phyloP scores from a whole-genome alignment of 2,797 vertebrate species.

The Anguilla anguilla region DNA sequence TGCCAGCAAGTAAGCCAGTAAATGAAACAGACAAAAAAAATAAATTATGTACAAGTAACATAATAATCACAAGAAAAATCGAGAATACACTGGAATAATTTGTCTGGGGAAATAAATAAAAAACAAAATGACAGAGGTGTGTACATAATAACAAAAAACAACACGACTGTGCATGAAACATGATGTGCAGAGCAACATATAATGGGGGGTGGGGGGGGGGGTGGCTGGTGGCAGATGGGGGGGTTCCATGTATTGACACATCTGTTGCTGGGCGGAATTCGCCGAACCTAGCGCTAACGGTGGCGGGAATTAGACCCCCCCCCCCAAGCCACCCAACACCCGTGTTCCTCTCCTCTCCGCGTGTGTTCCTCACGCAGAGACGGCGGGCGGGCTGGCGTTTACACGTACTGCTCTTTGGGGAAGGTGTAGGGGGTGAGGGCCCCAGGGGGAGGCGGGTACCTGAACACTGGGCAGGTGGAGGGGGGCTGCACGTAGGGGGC shows the following conservation, averaged over 20 bases:
- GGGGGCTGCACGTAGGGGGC: slow-evolving; percentile 74
- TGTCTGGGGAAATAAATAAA: background rate
- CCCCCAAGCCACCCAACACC: background rate
- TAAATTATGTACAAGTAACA: background rate
- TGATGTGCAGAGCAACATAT: background rate
- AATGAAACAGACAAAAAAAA: background rate
- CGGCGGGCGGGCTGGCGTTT: slow-evolving; percentile 31
- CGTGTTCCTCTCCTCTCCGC: background rate
- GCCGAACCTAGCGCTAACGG: background rate
- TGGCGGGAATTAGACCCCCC: background rate
- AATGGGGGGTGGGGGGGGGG: background rate
- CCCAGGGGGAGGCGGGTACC: slow-evolving; percentile 70
- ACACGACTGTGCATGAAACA: background rate
- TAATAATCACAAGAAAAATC: background rate
- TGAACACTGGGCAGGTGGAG: slow-evolving; percentile 63
- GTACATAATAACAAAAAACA: slow-evolving; percentile 42
- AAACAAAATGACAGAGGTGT: slow-evolving; percentile 31
- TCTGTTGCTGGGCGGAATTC: background rate
- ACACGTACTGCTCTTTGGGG: slow-evolving; percentile 85
- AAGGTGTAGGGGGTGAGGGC: slow-evolving; percentile 77
- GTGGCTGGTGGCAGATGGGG: background rate
- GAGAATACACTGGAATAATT: background rate
- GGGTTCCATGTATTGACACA: background rate
- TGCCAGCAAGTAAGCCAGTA: background rate
- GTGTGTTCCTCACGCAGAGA: background rate